Base-by-base conservation (phyloP, 1,140 invertebrate species). In the Odontomachus brunneus region DNA sequence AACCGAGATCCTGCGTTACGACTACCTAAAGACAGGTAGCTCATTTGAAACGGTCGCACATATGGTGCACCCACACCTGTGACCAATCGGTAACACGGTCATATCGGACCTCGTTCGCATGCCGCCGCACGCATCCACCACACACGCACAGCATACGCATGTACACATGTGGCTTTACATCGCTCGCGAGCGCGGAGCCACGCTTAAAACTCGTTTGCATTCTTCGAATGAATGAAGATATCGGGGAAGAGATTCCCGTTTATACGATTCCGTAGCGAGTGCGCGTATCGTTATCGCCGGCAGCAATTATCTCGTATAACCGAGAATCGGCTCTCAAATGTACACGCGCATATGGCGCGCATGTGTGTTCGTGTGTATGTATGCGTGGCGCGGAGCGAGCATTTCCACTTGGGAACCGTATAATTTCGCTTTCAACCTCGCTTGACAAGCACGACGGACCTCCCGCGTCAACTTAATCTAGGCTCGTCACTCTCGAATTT, bases 1-100 rank as follows among this genome's bases (percentile, higher is more conserved):
- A 7, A 44, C 3, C 2, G 38, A 44, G 75, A 80, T 71, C 75
- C 33, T 51, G 65, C 65, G 51, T 80, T 80, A 80, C 65, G 65
- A 71, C 65, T 44, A 44, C 75, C 65, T 69, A 80, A 80, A 80
- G 75, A 80, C 75, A 80, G 75, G 75, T 80, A 80, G 75, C 75
- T 51, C 48, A 51, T 63, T 80, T 80, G 65, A 80, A 69, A 80
- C 75, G 75, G 75, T 78, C 51, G 75, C 75, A 69, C 75, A 80
- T 80, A 80, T 71, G 75, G 75, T 38, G 65, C 75, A 80, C 75
- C 75, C 75, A 80, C 75, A 80, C 22, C 75, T 65, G 75, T 80
- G 65, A 59, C 75, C 75, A 80, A 80, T 80, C 75, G 75, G 65
- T 80, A 80, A 71, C 75, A 80, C 75, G 75, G 51, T 80, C 75